Conservation (phyloP, 2,888 invertebrate species). For the Tribolium freemani region DNA sequence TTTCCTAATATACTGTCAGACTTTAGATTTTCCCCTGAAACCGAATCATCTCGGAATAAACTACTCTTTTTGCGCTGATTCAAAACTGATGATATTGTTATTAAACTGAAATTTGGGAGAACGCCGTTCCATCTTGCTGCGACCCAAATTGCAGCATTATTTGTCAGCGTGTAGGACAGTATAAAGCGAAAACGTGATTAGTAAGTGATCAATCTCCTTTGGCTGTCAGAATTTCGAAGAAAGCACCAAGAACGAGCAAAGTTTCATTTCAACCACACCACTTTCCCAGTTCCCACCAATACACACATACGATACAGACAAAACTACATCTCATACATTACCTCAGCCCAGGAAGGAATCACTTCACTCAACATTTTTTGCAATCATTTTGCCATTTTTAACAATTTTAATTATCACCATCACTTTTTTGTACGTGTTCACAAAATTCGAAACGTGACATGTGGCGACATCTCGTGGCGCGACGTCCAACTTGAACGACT, state of each 20-base stretch:
- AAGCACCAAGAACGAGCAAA: constrained; percentile 34
- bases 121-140: constrained; percentile 37
- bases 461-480: background rate
- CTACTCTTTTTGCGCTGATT: background rate
- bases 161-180: constrained; percentile 40
- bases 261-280: constrained; percentile 29
- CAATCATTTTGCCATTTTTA: background rate
- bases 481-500: background rate
- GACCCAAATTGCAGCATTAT: constrained; percentile 39
- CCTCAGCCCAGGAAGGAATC: background rate
- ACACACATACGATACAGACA: constrained; percentile 18
- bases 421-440: background rate
- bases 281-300: constrained; percentile 9
- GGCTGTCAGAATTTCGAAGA: constrained; percentile 38
- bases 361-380: no score
- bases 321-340: constrained; percentile 23
- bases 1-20: constrained; percentile 10
- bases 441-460: background rate
- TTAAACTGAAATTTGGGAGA: constrained; percentile 13
- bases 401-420: background rate
- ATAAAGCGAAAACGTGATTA: constrained; percentile 41
- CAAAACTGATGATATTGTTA: background rate
- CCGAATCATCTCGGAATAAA: background rate
- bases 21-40: constrained; percentile 15
- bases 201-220: constrained; percentile 42